Conservation (phyloP, 2,888 invertebrate genomes). For the Colostygia pectinataria region DNA sequence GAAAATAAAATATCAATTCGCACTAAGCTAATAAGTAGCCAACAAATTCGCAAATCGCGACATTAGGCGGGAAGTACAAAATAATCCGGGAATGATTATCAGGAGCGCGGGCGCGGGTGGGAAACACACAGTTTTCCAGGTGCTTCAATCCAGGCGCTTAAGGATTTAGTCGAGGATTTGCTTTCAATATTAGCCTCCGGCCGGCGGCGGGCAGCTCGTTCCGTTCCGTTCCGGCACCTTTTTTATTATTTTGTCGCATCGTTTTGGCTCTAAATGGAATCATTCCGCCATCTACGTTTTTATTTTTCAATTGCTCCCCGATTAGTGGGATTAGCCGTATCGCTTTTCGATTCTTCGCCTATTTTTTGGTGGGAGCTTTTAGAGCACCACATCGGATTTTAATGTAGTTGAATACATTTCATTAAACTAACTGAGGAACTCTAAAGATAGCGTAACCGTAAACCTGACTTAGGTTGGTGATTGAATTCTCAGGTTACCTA, state of each 20-base stretch:
- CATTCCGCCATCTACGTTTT: conserved; percentile 83
- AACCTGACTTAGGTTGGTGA: no score
- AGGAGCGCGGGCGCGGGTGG: conserved; percentile 41
- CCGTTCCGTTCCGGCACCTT: conserved; percentile 72
- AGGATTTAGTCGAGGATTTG: conserved; percentile 83
- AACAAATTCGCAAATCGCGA: conserved; percentile 65
- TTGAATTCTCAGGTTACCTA: no score
- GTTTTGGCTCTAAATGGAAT: conserved; percentile 82
- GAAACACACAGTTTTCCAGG: conserved; percentile 79
- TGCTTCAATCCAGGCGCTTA: conserved; percentile 80
- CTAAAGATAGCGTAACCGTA: no score
- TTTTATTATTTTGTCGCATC: conserved; percentile 83
- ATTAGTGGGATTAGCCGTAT: conserved; percentile 83
- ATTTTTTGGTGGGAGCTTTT: conserved; percentile 74
- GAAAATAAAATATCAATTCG: conserved; percentile 47
- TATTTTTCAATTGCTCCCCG: conserved; percentile 83
- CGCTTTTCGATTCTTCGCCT: conserved; percentile 80
- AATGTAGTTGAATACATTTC: conserved; percentile 12
- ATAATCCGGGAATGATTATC: conserved; percentile 80
- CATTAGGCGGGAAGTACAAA: conserved; percentile 77
- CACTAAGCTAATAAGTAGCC: conserved; percentile 49
- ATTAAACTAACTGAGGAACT: conserved; percentile 7
- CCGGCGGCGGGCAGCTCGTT: conserved; percentile 62
- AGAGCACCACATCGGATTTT: conserved; percentile 42
- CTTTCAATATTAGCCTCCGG: conserved; percentile 83